These are phyloP conservation scores for Sturnus vulgaris DNA, from an alignment of 2,113 vertebrate genomes.

Conservation along the genomic window DNA sequence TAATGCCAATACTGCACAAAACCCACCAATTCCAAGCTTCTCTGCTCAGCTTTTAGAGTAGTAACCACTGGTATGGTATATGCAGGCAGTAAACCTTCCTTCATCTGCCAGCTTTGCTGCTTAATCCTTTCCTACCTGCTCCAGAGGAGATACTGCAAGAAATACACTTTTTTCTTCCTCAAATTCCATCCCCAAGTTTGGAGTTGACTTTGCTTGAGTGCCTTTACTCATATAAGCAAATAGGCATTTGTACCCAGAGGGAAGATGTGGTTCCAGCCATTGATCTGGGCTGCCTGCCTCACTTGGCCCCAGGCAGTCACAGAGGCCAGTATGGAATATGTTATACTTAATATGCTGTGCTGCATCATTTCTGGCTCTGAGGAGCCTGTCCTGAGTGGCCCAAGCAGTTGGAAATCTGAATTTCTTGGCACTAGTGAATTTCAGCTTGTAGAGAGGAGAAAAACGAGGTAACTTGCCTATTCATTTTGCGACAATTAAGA, in stretches of 20 bases:
- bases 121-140: background rate
- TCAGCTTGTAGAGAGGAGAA: background rate
- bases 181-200: background rate
- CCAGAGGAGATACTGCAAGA: background rate
- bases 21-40: background rate
- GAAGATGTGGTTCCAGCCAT: background rate
- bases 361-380: background rate
- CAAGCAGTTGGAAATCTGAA: background rate
- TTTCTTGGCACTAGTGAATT: background rate
- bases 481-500: background rate
- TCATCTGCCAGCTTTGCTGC: background rate
- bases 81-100: background rate
- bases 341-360: background rate
- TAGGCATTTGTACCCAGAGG: background rate
- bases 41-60: background rate
- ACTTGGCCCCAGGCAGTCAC: background rate
- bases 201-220: background rate
- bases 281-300: background rate
- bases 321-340: background rate
- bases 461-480: background rate
- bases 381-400: background rate
- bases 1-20: background rate
- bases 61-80: background rate
- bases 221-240: background rate
- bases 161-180: background rate